phyloP scores from a whole-genome alignment of 2,797 vertebrate species.

The Pipistrellus pygmaeus region DNA sequence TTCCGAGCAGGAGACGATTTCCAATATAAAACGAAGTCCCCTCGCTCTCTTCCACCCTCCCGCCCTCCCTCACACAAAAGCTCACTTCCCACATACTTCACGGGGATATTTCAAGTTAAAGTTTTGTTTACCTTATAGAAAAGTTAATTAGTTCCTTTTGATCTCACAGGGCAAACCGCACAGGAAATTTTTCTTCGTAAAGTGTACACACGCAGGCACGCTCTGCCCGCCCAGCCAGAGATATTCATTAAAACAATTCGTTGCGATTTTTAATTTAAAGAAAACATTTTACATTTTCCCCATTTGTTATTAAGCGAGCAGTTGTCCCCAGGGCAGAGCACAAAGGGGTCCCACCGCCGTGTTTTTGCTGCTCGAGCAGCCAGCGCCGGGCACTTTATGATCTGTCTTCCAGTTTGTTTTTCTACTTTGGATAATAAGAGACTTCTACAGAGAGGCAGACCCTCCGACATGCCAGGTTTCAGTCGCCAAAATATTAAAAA shows the following conservation, averaged over 20 bases:
- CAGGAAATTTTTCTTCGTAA: constrained; percentile 88
- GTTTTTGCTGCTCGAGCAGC: constrained; percentile 76
- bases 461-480: constrained; percentile 77
- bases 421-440: constrained; percentile 75
- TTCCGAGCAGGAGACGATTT: constrained; percentile 33
- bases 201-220: constrained; percentile 82
- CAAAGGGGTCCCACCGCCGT: constrained; percentile 71
- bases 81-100: constrained; percentile 75
- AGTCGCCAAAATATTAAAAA: constrained; percentile 80
- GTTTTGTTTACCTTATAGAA: constrained; percentile 88
- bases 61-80: constrained; percentile 81
- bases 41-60: not conserved
- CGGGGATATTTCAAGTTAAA: constrained; percentile 86
- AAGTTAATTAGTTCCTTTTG: constrained; percentile 91
- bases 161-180: constrained; percentile 88
- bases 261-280: constrained; percentile 89
- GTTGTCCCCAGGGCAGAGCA: constrained; percentile 83
- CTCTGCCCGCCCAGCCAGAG: constrained; percentile 79
- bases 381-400: constrained; percentile 82
- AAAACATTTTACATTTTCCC: constrained; percentile 85
- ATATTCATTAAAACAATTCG: constrained; percentile 90
- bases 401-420: constrained; percentile 78
- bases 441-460: constrained; percentile 76
- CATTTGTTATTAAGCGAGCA: constrained; percentile 85
- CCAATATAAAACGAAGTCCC: constrained; percentile 51